phyloP scores from a whole-genome alignment of 2,113 vertebrate genomes.

The Gnathonemus longibarbis region DNA sequence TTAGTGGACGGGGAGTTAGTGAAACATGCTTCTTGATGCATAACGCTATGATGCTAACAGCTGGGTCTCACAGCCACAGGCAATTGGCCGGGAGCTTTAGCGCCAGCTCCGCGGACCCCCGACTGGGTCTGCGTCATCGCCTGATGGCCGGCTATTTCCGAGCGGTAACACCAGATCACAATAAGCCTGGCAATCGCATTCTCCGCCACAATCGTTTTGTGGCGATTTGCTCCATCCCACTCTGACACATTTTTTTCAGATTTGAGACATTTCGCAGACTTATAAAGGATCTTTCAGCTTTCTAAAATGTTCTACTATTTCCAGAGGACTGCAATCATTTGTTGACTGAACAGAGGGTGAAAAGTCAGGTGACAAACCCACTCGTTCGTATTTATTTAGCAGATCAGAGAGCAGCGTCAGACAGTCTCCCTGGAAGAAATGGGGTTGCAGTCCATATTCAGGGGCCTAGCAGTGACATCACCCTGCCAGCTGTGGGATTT shows the following conservation, averaged over 20 bases:
- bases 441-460: not conserved
- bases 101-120: not conserved
- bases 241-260: not conserved
- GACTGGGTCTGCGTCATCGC: not conserved
- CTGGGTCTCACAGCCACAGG: not conserved
- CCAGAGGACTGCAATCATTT: not conserved
- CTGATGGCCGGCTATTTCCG: not conserved
- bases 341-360: not conserved
- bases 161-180: not conserved
- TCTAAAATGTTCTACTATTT: not conserved
- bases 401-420: not conserved
- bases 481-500: not conserved
- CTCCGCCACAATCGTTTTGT: not conserved
- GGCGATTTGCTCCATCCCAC: not conserved
- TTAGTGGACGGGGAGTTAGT: not conserved
- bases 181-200: not conserved
- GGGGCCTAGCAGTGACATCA: not conserved
- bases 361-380: not conserved
- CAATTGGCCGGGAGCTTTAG: not conserved
- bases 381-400: no score
- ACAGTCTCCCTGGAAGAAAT: not conserved
- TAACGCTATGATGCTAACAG: not conserved
- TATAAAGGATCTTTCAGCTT: not conserved
- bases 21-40: not conserved
- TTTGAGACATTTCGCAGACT: not conserved